Conservation (phyloP, 2,113 vertebrate species). For the Solea solea region DNA sequence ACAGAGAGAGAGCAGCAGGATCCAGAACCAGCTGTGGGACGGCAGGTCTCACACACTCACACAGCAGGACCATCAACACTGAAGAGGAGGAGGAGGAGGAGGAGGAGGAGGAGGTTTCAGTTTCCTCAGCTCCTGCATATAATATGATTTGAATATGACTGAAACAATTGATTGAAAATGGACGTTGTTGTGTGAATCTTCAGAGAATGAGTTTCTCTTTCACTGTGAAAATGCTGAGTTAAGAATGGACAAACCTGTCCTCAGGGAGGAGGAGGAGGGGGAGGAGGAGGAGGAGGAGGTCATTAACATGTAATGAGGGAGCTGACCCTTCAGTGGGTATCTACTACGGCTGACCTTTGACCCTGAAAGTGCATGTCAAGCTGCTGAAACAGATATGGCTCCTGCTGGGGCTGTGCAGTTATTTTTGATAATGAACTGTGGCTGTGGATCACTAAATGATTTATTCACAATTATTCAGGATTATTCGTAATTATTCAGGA, state of each 20-base stretch:
- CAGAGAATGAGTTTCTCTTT: neutral
- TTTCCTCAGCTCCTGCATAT: neutral
- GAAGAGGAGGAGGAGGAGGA: conserved; percentile 9
- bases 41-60: conserved; percentile 23
- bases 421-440: conserved; percentile 19
- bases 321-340: conserved; percentile 58
- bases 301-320: conserved; percentile 71
- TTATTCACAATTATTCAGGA: neutral
- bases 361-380: conserved; percentile 48
- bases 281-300: conserved; percentile 26
- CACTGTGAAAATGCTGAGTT: conserved; percentile 11
- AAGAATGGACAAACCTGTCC: conserved; percentile 24
- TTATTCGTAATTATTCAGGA: no score
- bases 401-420: neutral
- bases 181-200: neutral
- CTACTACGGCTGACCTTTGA: conserved; percentile 63
- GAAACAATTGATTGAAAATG: no score
- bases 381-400: conserved; percentile 11
- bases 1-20: conserved; percentile 14
- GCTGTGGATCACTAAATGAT: neutral
- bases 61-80: conserved; percentile 37
- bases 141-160: no score
- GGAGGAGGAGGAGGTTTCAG: neutral
- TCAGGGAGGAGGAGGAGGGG: conserved; percentile 43
- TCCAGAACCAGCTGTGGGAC: conserved; percentile 47